Conservation (phyloP, 2,888 invertebrate species). For the Paralinhomoeus sp. region DNA sequence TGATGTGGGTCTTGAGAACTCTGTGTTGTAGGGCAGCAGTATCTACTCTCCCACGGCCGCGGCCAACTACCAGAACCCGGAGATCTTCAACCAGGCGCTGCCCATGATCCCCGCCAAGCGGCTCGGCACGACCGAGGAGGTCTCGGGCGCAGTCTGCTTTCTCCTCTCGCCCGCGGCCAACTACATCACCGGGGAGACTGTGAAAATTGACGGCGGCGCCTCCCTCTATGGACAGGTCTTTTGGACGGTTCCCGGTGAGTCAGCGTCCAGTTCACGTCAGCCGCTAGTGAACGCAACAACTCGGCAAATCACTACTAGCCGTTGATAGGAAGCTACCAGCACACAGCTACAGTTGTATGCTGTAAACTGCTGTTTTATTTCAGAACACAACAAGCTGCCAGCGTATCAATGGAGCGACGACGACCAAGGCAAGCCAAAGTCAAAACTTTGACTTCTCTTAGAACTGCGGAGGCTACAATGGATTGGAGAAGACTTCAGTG, state of each 20-base stretch:
- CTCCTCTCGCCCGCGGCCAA: constrained; percentile 31
- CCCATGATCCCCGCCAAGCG: constrained; percentile 28
- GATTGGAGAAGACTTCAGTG: too few relatives aligned
- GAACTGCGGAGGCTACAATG: too few relatives aligned
- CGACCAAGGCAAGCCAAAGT: background rate
- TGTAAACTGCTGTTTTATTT: background rate
- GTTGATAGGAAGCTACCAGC: too few relatives aligned
- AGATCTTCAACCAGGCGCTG: constrained; percentile 23
- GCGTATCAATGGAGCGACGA: background rate
- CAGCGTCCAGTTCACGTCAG: background rate
- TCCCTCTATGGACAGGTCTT: constrained; percentile 21
- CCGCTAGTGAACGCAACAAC: background rate
- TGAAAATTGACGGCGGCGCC: constrained; percentile 30
- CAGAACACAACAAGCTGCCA: constrained; percentile 1
- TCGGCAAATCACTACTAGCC: too few relatives aligned
- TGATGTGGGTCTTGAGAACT: too few relatives aligned
- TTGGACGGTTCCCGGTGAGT: constrained; percentile 2
- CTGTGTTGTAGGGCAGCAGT: constrained; percentile 26
- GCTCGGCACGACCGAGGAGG: constrained; percentile 30
- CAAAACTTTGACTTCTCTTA: too few relatives aligned
- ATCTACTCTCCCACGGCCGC: constrained; percentile 33
- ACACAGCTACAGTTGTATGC: too few relatives aligned
- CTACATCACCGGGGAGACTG: constrained; percentile 30
- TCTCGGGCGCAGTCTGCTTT: constrained; percentile 31
- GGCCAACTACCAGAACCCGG: constrained; percentile 28